phyloP scores from a whole-genome alignment of 2,797 vertebrate genomes.

The Gallinago nigripennis region DNA sequence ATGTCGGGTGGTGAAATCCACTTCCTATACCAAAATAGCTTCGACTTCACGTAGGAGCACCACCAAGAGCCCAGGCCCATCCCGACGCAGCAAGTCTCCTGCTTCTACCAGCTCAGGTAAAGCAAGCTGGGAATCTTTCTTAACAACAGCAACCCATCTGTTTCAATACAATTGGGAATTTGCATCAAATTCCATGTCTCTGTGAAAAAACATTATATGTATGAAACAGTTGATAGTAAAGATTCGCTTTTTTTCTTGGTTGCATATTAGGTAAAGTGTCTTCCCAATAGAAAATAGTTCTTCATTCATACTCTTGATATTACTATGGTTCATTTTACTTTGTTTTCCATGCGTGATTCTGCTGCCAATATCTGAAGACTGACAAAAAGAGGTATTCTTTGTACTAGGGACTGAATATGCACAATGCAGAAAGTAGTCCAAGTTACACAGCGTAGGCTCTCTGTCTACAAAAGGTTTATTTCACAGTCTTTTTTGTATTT shows the following conservation, averaged over 20 bases:
- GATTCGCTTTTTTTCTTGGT: neutral
- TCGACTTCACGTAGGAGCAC: conserved; percentile 85
- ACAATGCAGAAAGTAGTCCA: neutral
- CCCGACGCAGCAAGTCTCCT: conserved; percentile 93
- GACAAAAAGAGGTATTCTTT: neutral
- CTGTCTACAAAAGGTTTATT: neutral
- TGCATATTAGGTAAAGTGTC: neutral
- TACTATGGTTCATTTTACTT: neutral
- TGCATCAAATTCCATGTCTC: neutral
- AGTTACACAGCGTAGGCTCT: neutral
- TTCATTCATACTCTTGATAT: neutral
- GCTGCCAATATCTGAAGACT: neutral
- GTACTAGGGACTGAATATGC: neutral
- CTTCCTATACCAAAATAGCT: conserved; percentile 94
- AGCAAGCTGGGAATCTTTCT: neutral
- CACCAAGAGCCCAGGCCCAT: conserved; percentile 87
- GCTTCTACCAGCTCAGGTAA: conserved; percentile 93
- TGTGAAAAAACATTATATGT: neutral
- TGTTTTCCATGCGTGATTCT: neutral
- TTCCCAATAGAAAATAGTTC: neutral
- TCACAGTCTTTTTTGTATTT: neutral
- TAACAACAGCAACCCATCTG: neutral
- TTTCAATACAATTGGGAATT: neutral
- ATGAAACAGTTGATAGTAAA: neutral
- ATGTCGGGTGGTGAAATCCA: conserved; percentile 94